Evolutionary conservation across 2,888 invertebrate species (phyloP).

Genomic region (Drosophila diplacantha): DNA sequence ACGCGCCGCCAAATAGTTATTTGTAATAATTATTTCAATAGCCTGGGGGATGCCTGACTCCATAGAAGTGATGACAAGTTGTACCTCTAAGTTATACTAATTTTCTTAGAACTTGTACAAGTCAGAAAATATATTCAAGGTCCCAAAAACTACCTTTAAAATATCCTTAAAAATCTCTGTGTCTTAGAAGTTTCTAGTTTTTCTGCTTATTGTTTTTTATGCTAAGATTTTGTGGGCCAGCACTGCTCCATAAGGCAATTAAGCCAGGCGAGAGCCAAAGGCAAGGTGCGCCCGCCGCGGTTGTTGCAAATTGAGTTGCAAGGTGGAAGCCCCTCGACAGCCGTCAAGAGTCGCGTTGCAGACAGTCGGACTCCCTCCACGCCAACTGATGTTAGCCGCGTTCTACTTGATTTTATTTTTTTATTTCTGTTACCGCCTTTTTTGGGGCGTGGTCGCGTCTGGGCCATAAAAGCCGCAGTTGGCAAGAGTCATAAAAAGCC

Average conservation of each 20-base stretch:
- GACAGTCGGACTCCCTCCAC: constrained; percentile 21
- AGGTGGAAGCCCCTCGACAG: constrained; percentile 26
- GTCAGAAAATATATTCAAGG: not conserved
- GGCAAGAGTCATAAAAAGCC: constrained; percentile 64
- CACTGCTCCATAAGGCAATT: constrained; percentile 50
- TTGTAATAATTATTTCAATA: constrained; percentile 60
- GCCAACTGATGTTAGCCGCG: constrained; percentile 11
- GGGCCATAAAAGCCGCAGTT: constrained; percentile 60
- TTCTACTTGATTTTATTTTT: not conserved
- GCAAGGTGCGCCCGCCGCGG: constrained; percentile 34
- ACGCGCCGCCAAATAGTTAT: constrained; percentile 42
- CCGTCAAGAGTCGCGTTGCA: constrained; percentile 31
- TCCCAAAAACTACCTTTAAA: not conserved
- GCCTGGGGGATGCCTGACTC: constrained; percentile 24
- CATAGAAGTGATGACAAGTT: not conserved
- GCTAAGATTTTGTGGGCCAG: not conserved
- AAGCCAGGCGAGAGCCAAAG: constrained; percentile 43
- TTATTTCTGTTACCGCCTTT: not conserved
- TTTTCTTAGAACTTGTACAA: not conserved
- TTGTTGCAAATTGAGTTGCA: constrained; percentile 65
- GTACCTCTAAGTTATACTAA: not conserved
- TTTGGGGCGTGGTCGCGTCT: constrained; percentile 37
- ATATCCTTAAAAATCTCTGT: no score
- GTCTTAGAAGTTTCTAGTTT: not conserved
- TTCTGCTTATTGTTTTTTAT: not conserved